phyloP scores from a whole-genome alignment of 2,888 invertebrate species.

The Platycheirus albimanus region DNA sequence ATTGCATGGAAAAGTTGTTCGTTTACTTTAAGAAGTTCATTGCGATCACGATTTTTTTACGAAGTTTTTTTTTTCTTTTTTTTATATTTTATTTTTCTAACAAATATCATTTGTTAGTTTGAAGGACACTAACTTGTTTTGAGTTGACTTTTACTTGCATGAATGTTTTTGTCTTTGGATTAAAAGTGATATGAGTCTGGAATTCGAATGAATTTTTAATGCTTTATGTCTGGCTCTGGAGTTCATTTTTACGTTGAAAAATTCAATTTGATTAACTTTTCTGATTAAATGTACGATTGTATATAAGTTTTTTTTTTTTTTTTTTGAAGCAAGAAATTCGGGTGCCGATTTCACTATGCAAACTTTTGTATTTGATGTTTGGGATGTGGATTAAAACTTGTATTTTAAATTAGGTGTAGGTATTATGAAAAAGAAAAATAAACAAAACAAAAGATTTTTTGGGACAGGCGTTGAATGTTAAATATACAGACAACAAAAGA shows the following conservation, averaged over 20 bases:
- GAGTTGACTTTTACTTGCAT: slow-evolving; percentile 41
- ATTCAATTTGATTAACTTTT: not conserved
- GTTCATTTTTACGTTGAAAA: not conserved
- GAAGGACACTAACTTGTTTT: slow-evolving; percentile 52
- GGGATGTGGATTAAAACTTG: too few species aligned
- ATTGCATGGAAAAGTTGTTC: slow-evolving; percentile 70
- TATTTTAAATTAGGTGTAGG: too few species aligned
- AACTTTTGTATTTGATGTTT: too few species aligned
- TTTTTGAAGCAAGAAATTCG: too few species aligned
- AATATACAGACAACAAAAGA: too few species aligned
- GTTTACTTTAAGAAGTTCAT: slow-evolving; percentile 71
- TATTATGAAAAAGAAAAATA: too few species aligned
- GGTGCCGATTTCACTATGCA: too few species aligned
- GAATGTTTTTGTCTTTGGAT: slow-evolving; percentile 13
- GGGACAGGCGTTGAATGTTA: too few species aligned
- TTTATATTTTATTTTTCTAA: not conserved
- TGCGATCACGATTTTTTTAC: slow-evolving; percentile 65
- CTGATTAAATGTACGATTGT: too few species aligned
- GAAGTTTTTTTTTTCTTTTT: slow-evolving; percentile 25
- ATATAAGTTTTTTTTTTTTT: too few species aligned
- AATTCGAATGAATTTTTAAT: slow-evolving; percentile 4
- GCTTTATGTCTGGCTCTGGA: slow-evolving; percentile 23
- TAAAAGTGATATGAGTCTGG: not conserved
- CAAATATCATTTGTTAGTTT: slow-evolving; percentile 44
- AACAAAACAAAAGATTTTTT: too few species aligned